Base-by-base conservation (phyloP, 2,888 invertebrate genomes). In the Chrysina gloriosa region DNA sequence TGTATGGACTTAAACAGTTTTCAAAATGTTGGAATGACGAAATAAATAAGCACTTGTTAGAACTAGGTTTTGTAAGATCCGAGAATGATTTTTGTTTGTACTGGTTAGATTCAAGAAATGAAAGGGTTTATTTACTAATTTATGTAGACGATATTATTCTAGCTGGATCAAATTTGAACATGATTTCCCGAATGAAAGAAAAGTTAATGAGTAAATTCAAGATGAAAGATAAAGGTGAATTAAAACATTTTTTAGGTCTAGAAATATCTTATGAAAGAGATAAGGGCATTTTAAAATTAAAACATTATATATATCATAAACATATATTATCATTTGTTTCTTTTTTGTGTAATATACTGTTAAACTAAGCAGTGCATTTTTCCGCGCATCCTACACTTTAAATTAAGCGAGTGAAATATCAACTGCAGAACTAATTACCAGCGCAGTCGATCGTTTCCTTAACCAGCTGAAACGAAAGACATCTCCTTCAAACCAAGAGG, bases 61-160 rank as follows among this genome's bases (percentile, higher is more conserved):
- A 21, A 1, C 23, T 48, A 48, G 23, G 23, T n/a, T 48, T 48
- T 48, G 7, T 1, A 2, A 3, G 47, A 5, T 48, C 47, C 7
- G 7, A 23, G 11, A 21, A 21, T 21, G 47, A 48, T 23, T 48
- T 23, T 7, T 48, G 47, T 48, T n/a, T 48, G 19, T 48, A 48
- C n/a, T n/a, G n/a, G n/a, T n/a, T n/a, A n/a, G n/a, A n/a, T n/a
- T n/a, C n/a, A n/a, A 16, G 7, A 9, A 23, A 48, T 23, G 5
- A 4, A 48, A 1, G 1, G 21, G 21, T 2, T 3, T 47, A 19
- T 19, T 2, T 47, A 16, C 3, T 47, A 3, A 7, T 47, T 1
- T 47, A 47, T 47, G 47, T 47, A 2, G 47, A 47, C 21, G 47
- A 47, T 19, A n/a, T 47, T 3, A 47, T 47, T 7, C 7, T 47